phyloP scores from a whole-genome alignment of 2,113 vertebrate species.

The Myxocyprinus asiaticus region DNA sequence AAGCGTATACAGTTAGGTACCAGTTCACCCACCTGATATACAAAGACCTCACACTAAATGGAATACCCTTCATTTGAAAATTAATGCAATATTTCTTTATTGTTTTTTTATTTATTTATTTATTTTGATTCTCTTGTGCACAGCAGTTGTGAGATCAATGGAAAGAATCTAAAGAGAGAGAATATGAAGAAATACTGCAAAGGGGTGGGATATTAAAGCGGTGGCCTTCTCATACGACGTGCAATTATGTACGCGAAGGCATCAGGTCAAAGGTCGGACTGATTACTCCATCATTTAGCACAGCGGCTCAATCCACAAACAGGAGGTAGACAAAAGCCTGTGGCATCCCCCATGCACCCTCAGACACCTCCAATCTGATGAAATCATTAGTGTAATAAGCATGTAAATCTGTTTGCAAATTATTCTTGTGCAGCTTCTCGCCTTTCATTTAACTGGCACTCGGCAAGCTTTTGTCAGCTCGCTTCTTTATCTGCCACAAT shows the following conservation, averaged over 20 bases:
- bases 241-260: constrained; percentile 91
- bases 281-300: constrained; percentile 97
- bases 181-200: not conserved
- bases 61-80: constrained; percentile 99
- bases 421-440: constrained; percentile 80
- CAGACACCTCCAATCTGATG: constrained; percentile 90
- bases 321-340: not conserved
- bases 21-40: constrained; percentile 92
- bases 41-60: constrained; percentile 91
- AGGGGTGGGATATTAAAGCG: constrained; percentile 27
- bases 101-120: constrained; percentile 49
- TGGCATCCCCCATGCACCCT: not conserved
- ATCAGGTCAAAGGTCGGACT: constrained; percentile 93
- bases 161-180: constrained; percentile 19
- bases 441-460: constrained; percentile 87
- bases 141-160: constrained; percentile 18
- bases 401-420: constrained; percentile 98
- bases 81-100: constrained; percentile 99
- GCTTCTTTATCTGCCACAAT: constrained; percentile 85
- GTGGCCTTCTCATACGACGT: constrained; percentile 84
- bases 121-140: constrained; percentile 38
- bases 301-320: constrained; percentile 57
- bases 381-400: constrained; percentile 99
- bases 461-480: constrained; percentile 81
- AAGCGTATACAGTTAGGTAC: constrained; percentile 95